Base-by-base conservation (phyloP, 2,888 invertebrate species). In the Ypsolopha sequella region DNA sequence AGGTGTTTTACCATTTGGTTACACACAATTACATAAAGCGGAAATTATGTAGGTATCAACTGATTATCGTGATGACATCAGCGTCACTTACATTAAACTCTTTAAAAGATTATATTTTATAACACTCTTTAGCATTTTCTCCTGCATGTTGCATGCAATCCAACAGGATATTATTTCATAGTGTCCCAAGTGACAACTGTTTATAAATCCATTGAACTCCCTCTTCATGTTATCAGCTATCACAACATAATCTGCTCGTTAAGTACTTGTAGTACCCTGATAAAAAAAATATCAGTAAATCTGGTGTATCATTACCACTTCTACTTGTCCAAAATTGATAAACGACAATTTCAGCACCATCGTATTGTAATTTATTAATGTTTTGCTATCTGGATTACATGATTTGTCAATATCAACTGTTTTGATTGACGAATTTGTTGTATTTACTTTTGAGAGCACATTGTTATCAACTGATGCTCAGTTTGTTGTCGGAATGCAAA, bases 281-380 rank as follows among this genome's bases (percentile, higher is more conserved):
- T 80, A 79, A 73, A 68, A n/a, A 61, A 41, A 14, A 65, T 78
- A 81, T 80, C 81, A 71, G 66, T 57, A 72, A 80, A 82, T 84
- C 81, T 72, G 69, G 64, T 64, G 68, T 66, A 64, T 68, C 64
- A 73, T 63, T 69, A 61, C 60, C 59, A 55, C 52, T 58, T 61
- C 54, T 57, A 67, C 62, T 59, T 70, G 70, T 69, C 65, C 62
- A 55, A 57, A 62, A 63, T 24, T 64, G 68, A 68, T 68, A 68
- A 66, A 65, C 64, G 13, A 43, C 24, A 13, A 43, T 43, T 13
- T 43, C 13, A 36, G 36, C 36, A 11, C 34, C 6, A 47, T 8
- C 58, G 59, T 60, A 69, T 70, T 56, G 54, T 41, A 33, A 41
- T 62, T 65, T 65, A 73, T 73, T 73, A 69, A 74, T 76, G 68